Evolutionary conservation across 2,797 vertebrate genomes (phyloP).

Genomic region (Gorsachius magnificus): DNA sequence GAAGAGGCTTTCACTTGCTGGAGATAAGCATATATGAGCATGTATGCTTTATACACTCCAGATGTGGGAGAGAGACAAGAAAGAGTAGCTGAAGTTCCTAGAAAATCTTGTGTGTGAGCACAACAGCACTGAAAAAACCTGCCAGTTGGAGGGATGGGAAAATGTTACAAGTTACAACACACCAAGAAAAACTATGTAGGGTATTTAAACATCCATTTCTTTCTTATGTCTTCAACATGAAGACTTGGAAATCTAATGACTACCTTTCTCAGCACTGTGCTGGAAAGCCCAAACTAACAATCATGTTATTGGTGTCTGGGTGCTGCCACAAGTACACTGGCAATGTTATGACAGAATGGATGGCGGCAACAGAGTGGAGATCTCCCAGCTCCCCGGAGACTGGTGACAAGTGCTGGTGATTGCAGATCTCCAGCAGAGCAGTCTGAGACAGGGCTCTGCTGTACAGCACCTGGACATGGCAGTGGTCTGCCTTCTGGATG

Average conservation of each 20-base stretch:
- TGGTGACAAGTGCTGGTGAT: not conserved
- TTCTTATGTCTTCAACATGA: not conserved
- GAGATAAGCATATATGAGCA: not conserved
- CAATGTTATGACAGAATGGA: not conserved
- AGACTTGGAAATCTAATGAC: not conserved
- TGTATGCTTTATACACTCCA: not conserved
- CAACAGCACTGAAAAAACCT: not conserved
- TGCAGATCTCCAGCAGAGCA: not conserved
- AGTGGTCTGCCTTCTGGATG: not conserved
- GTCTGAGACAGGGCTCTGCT: not conserved
- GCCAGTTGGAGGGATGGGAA: not conserved
- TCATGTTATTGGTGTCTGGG: not conserved
- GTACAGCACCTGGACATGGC: not conserved
- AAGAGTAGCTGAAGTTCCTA: not conserved
- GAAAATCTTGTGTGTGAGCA: not conserved
- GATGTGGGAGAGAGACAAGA: not conserved
- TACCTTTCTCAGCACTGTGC: not conserved
- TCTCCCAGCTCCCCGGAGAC: not conserved
- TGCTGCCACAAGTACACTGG: not conserved
- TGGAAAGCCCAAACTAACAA: not conserved
- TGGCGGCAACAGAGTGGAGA: not conserved
- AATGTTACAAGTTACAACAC: not conserved
- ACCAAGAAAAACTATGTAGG: not conserved
- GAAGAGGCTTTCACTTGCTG: not conserved
- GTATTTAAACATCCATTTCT: not conserved